Base-by-base conservation (phyloP, 2,888 invertebrate species). In the Napeogenes sylphis region DNA sequence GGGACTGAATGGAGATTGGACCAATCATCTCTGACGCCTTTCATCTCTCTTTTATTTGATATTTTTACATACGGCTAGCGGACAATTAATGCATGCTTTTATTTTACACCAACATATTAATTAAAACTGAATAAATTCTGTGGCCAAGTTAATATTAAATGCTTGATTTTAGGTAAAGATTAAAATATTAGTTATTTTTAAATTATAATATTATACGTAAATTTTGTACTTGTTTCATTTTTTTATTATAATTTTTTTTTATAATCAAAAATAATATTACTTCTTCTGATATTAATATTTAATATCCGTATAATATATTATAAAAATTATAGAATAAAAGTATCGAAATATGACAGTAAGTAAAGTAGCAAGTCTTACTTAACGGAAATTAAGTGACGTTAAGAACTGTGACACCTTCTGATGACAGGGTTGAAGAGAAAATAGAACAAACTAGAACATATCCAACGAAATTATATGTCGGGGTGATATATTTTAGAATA, bases 351-450 rank as follows among this genome's bases (percentile, higher is more conserved):
- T 47, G 47, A 14, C 14, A 47, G 61, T 55, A 56, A 47, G 61
- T 55, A 54, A 61, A 51, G 35, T 14, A 61, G 51, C 45, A 62
- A 53, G 13, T 56, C 58, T 45, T 53, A 62, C 58, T 55, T 62
- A 45, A 45, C 62, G 62, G 64, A 61, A 64, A 55, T 57, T 63
- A 75, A 76, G 69, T 80, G 82, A 79, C 84, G 77, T 74, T 71
- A 81, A 75, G 70, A 70, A 65, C 70, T 72, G 71, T 70, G 68
- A 65, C 69, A 64, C 65, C 68, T 58, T 58, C 55, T 58, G 58
- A 53, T 21, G 47, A 47, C 47, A 47, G 21, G 21, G 13, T 47
- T n/a, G 47, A 47, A 6, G 14, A 47, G 47, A 47, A 14, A 47
- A 14, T 21, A 47, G 47, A n/a, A 14, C 2, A n/a, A 21, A 47